Conservation (phyloP, 2,113 vertebrate genomes). For the Apteryx owenii region DNA sequence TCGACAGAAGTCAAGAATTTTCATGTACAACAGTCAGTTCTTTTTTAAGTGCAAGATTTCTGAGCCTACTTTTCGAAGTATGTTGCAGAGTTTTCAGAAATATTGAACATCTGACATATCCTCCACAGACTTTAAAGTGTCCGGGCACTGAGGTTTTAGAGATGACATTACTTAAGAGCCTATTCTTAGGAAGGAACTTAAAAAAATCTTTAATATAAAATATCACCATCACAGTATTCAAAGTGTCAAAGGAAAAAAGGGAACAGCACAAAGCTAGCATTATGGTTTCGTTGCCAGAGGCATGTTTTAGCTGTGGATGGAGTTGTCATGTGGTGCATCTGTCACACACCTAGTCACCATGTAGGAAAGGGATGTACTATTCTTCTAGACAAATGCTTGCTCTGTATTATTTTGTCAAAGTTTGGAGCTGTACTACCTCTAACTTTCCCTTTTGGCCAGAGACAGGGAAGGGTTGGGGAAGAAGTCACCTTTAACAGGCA, state of each 20-base stretch:
- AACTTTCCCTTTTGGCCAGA: background rate
- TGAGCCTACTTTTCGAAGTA: background rate
- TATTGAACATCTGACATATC: background rate
- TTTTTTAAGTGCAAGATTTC: background rate
- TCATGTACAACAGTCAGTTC: background rate
- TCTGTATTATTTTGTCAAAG: background rate
- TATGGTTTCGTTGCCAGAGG: no score
- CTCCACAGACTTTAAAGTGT: background rate
- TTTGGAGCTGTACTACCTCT: background rate
- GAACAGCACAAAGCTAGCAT: background rate
- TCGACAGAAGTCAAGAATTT: background rate
- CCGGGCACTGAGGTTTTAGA: background rate
- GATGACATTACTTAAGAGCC: background rate
- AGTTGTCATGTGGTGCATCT: no score
- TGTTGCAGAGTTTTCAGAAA: background rate
- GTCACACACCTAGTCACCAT: no score
- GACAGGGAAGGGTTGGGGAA: background rate
- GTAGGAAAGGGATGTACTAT: background rate
- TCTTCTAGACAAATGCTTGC: background rate
- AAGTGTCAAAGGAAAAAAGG: accelerated
- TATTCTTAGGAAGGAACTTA: background rate
- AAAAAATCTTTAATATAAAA: background rate
- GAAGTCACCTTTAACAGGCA: background rate
- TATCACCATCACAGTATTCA: background rate
- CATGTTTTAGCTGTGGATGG: background rate